phyloP scores from a whole-genome alignment of 2,797 vertebrate species.

The Mallotus villosus region DNA sequence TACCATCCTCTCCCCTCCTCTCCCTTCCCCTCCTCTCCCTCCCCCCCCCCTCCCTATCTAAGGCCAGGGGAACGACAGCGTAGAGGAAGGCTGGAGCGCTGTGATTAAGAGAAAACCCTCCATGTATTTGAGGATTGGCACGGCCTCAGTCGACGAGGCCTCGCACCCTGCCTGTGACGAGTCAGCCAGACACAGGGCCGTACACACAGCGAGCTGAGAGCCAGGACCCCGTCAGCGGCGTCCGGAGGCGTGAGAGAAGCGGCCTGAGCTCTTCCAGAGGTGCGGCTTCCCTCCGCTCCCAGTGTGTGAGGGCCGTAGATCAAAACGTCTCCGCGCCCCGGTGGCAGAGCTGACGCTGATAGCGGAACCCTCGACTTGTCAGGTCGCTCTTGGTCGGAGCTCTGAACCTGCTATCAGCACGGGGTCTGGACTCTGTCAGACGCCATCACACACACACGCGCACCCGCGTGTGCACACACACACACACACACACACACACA shows the following conservation, averaged over 20 bases:
- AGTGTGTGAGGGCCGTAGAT: slow-evolving; percentile 44
- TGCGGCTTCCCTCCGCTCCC: slow-evolving; percentile 32
- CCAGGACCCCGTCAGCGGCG: background rate
- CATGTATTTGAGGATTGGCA: no score
- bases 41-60: no score
- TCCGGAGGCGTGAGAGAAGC: slow-evolving; percentile 16
- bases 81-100: no score
- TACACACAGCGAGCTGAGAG: background rate
- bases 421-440: slow-evolving; percentile 67
- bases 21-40: no score
- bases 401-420: slow-evolving; percentile 66
- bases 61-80: background rate
- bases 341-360: slow-evolving; percentile 70
- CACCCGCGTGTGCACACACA: slow-evolving; percentile 3
- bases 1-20: no score
- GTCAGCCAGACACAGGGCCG: background rate
- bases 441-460: slow-evolving; percentile 38
- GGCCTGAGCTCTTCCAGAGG: slow-evolving; percentile 13
- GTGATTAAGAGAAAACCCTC: no score
- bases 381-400: slow-evolving; percentile 52
- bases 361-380: slow-evolving; percentile 70
- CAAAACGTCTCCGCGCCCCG: slow-evolving; percentile 56
- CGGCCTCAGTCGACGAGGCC: no score
- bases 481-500: slow-evolving; percentile 1
- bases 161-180: no score